Percentiles rank a stretch among this genome's conserved stretches.
Conservation (phyloP, 2,113 vertebrate genomes). For the Sturnira hondurensis region DNA sequence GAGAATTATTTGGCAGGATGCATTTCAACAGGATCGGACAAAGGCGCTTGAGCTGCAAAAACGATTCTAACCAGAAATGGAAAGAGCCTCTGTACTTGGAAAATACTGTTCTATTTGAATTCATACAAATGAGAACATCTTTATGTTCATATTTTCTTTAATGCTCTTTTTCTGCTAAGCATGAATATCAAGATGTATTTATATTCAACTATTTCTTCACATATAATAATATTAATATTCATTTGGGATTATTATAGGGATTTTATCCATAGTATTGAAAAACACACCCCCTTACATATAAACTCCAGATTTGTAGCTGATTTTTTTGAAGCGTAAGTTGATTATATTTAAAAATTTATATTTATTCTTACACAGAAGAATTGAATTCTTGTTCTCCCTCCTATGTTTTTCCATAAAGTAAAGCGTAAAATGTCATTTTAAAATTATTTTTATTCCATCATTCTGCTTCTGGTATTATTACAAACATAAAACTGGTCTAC, state of each 20-base stretch:
- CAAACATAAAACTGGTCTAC: neutral
- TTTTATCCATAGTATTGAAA: neutral
- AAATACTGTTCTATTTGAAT: neutral
- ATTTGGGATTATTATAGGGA: neutral
- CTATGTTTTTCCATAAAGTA: neutral
- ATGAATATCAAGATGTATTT: neutral
- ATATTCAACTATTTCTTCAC: neutral
- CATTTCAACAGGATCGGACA: conserved; percentile 15
- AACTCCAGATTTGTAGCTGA: neutral
- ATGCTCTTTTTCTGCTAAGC: neutral
- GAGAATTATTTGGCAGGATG: conserved; percentile 16
- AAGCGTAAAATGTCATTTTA: neutral
- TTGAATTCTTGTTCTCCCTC: neutral
- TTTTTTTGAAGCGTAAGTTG: neutral
- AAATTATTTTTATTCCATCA: neutral
- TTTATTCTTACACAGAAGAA: neutral
- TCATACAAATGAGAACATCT: neutral
- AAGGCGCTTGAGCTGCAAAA: neutral
- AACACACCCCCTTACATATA: neutral
- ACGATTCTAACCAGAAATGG: neutral
- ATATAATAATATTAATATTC: neutral
- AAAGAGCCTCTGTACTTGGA: neutral
- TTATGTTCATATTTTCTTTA: neutral
- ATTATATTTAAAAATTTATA: neutral
- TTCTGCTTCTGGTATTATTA: neutral